These are phyloP conservation scores for Tribolium castaneum DNA, from an alignment of 1,140 invertebrate species.

Conservation along the genomic window DNA sequence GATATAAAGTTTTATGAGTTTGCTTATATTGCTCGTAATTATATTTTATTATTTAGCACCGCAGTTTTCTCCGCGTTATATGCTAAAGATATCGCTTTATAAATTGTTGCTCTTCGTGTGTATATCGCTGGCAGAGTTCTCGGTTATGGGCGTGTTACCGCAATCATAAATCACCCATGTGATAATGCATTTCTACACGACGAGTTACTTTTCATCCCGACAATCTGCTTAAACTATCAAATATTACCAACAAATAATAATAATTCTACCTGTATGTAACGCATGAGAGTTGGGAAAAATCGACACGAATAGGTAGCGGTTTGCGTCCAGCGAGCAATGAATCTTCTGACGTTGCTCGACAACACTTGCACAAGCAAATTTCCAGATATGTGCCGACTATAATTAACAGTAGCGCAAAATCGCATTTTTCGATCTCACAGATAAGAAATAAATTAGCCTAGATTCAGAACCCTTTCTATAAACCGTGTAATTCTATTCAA, in stretches of 20 bases:
- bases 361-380: neutral
- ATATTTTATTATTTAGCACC: constrained; percentile 32
- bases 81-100: constrained; percentile 32
- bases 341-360: neutral
- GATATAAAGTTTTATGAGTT: constrained; percentile 27
- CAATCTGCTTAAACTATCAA: constrained; percentile 31
- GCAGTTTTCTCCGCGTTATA: constrained; percentile 32
- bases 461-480: constrained; percentile 39
- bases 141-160: constrained; percentile 27
- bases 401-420: constrained; percentile 28
- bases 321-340: constrained; percentile 2
- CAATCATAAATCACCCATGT: constrained; percentile 27
- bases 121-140: constrained; percentile 27
- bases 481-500: constrained; percentile 42
- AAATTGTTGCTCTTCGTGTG: constrained; percentile 33
- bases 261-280: constrained; percentile 21
- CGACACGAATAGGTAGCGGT: constrained; percentile 2
- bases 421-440: neutral
- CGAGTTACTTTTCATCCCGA: constrained; percentile 27
- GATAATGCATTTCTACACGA: constrained; percentile 31
- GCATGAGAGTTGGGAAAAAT: neutral
- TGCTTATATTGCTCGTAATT: constrained; percentile 12
- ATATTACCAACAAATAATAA: constrained; percentile 33
- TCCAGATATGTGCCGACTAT: neutral
- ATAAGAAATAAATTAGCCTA: constrained; percentile 45